Evolutionary conservation across 2,113 vertebrate genomes (phyloP).

Genomic region (Neofelis nebulosa): DNA sequence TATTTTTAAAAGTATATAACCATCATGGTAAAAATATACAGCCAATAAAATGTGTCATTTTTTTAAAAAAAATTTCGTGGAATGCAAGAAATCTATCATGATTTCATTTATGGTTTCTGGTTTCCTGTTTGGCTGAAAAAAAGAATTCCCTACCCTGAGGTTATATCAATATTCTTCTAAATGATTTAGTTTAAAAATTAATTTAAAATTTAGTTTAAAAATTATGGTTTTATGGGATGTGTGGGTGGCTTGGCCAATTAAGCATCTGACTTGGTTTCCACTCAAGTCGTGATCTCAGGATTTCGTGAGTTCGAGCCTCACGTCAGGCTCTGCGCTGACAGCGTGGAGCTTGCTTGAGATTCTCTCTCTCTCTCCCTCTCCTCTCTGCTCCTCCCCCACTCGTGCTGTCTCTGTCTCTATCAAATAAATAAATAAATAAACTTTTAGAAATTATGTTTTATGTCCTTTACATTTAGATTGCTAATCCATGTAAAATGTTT

Average conservation of each 20-base stretch:
- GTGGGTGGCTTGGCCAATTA: too few species aligned
- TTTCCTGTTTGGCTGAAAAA: constrained; percentile 54
- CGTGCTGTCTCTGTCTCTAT: too few species aligned
- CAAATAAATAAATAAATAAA: too few species aligned
- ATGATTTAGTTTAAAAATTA: constrained; percentile 19
- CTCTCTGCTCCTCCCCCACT: too few species aligned
- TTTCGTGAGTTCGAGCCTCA: too few species aligned
- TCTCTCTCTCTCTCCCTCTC: too few species aligned
- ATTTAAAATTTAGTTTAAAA: constrained; percentile 13
- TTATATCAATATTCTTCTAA: constrained; percentile 50
- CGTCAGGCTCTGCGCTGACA: too few species aligned
- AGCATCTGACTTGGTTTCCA: too few species aligned
- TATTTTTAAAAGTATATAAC: neutral
- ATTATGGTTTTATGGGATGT: neutral
- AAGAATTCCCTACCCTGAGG: neutral
- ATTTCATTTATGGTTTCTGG: constrained; percentile 58
- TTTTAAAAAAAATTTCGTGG: constrained; percentile 8
- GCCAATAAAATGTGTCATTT: constrained; percentile 35
- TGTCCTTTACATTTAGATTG: constrained; percentile 26
- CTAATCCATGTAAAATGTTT: constrained; percentile 7
- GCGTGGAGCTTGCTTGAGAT: too few species aligned
- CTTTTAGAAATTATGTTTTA: neutral
- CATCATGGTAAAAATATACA: constrained; percentile 20
- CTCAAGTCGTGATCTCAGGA: too few species aligned
- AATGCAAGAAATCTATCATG: constrained; percentile 49